Conservation (phyloP, 2,888 invertebrate species). For the Lathronympha strigana region DNA sequence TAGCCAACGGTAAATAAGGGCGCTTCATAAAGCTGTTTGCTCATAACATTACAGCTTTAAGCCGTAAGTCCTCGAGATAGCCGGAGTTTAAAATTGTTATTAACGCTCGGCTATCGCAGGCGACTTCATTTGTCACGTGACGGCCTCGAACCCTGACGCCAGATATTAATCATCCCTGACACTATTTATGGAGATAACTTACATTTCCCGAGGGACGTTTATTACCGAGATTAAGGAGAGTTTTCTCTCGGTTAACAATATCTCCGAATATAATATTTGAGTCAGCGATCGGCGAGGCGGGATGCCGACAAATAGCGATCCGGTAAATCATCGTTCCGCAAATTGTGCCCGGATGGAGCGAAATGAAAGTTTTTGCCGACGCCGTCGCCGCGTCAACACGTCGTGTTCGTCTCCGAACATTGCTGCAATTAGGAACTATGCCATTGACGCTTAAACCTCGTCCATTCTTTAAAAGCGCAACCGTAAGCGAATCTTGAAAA, state of each 20-base stretch:
- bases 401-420: slow-evolving; percentile 51
- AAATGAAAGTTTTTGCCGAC: slow-evolving; percentile 59
- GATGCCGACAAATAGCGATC: slow-evolving; percentile 58
- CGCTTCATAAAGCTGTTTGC: slow-evolving; percentile 52
- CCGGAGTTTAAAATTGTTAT: slow-evolving; percentile 58
- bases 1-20: slow-evolving; percentile 47
- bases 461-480: slow-evolving; percentile 51
- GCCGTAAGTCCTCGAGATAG: slow-evolving; percentile 48
- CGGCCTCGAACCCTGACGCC: slow-evolving; percentile 54
- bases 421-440: slow-evolving; percentile 63
- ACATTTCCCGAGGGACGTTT: slow-evolving; percentile 50
- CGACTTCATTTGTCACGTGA: slow-evolving; percentile 62
- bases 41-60: slow-evolving; percentile 48
- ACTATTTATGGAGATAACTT: slow-evolving; percentile 66
- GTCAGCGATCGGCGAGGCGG: slow-evolving; percentile 56
- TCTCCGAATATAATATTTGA: slow-evolving; percentile 53
- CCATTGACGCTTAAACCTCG: slow-evolving; percentile 56
- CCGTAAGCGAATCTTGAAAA: slow-evolving; percentile 25
- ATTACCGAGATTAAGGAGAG: slow-evolving; percentile 54
- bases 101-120: slow-evolving; percentile 49
- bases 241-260: slow-evolving; percentile 47
- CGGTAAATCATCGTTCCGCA: slow-evolving; percentile 61
- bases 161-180: slow-evolving; percentile 62
- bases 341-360: slow-evolving; percentile 49
- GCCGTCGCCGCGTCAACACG: slow-evolving; percentile 49